Conservation (phyloP, 2,113 vertebrate genomes). For the Holacanthus passer region DNA sequence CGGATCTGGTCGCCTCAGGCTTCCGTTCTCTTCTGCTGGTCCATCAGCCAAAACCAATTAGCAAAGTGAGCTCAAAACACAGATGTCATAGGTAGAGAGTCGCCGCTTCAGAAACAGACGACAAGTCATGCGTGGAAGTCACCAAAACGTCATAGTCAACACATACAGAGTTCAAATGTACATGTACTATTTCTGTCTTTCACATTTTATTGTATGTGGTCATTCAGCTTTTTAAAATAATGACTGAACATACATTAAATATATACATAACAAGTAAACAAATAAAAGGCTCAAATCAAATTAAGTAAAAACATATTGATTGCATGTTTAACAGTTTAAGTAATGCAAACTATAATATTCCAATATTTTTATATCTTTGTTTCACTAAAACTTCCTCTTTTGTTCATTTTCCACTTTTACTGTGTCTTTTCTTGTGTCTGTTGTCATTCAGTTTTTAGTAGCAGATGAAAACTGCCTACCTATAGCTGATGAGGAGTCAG, state of each 20-base stretch:
- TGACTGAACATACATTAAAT: neutral
- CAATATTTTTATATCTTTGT: no score
- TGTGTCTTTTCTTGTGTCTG: neutral
- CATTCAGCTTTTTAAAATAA: neutral
- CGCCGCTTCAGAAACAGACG: neutral
- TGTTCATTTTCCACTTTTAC: neutral
- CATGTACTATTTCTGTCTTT: neutral
- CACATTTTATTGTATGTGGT: neutral
- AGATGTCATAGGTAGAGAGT: slow-evolving; percentile 1
- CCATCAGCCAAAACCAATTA: slow-evolving; percentile 73
- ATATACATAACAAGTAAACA: neutral
- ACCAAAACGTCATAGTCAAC: neutral
- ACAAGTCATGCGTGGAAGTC: neutral
- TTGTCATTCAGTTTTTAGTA: no score
- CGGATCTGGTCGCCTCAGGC: slow-evolving; percentile 50
- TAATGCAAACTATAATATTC: no score
- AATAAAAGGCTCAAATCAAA: neutral
- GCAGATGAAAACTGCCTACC: no score
- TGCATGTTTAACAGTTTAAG: neutral
- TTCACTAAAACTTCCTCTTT: neutral
- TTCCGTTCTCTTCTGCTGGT: slow-evolving; percentile 48
- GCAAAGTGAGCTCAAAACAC: slow-evolving; percentile 52
- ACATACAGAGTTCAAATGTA: neutral
- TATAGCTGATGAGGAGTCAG: no score
- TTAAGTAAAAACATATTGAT: neutral